These are phyloP conservation scores for Vesta saturnalis DNA, from an alignment of 2,888 invertebrate genomes.

Conservation along the genomic window DNA sequence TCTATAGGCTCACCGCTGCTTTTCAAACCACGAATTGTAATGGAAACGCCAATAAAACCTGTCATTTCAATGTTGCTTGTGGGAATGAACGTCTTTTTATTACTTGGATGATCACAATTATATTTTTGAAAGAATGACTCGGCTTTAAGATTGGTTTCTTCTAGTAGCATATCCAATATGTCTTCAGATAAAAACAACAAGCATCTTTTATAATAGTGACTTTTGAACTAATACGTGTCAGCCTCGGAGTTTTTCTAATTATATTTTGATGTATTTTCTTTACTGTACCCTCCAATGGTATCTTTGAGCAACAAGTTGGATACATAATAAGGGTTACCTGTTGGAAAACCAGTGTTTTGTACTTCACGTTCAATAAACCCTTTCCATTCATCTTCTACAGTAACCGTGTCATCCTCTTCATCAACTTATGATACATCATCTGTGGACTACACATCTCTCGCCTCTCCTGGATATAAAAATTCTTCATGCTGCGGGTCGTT, in stretches of 20 bases:
- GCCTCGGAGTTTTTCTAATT: not conserved
- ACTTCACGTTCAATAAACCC: no score
- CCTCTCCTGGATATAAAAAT: no score
- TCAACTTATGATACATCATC: no score
- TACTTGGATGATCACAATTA: not conserved
- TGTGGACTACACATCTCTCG: no score
- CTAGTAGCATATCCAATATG: not conserved
- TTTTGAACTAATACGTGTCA: not conserved
- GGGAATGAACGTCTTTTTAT: not conserved
- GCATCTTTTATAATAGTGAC: not conserved
- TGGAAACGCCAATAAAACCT: not conserved
- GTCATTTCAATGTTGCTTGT: not conserved
- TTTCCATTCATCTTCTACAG: no score
- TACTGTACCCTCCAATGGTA: not conserved
- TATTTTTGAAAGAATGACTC: no score
- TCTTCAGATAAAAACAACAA: not conserved
- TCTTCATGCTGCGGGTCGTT: no score
- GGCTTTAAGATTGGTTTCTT: not conserved
- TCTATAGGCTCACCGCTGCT: not conserved
- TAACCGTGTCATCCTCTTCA: no score
- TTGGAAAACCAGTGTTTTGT: not conserved
- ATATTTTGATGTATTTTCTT: not conserved
- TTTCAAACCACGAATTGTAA: not conserved
- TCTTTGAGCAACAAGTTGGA: not conserved
- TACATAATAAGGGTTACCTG: not conserved